phyloP scores from a whole-genome alignment of 2,797 vertebrate genomes.

The Phrynocephalus forsythii region DNA sequence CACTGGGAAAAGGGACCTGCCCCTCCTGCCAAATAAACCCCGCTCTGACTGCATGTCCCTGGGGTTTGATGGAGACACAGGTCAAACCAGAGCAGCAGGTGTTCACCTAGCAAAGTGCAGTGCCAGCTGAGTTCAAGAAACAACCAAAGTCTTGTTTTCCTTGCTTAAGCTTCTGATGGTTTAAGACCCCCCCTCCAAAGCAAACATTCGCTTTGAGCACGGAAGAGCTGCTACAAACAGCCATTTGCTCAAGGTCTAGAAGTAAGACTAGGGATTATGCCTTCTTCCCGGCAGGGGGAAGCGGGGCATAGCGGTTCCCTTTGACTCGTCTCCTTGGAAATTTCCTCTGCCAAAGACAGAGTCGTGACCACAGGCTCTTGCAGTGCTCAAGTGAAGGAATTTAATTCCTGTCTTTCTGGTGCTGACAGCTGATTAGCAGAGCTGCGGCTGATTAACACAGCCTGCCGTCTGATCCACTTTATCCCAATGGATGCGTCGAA shows the following conservation, averaged over 20 bases:
- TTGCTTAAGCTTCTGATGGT: no score
- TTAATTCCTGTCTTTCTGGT: background rate
- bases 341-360: background rate
- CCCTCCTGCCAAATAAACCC: background rate
- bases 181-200: background rate
- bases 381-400: background rate
- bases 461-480: no score
- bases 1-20: background rate
- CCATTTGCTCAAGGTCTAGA: background rate
- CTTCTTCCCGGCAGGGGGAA: background rate
- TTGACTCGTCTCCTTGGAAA: background rate
- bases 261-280: background rate
- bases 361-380: background rate
- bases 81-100: no score
- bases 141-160: background rate
- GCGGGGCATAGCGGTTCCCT: background rate
- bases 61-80: no score
- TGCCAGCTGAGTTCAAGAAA: background rate
- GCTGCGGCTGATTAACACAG: background rate
- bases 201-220: background rate
- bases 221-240: background rate
- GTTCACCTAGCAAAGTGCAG: background rate
- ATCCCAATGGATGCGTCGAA: background rate
- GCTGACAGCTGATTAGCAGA: background rate
- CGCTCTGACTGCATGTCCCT: background rate